phyloP scores from a whole-genome alignment of 2,797 vertebrate species.

The Notolabrus celidotus region DNA sequence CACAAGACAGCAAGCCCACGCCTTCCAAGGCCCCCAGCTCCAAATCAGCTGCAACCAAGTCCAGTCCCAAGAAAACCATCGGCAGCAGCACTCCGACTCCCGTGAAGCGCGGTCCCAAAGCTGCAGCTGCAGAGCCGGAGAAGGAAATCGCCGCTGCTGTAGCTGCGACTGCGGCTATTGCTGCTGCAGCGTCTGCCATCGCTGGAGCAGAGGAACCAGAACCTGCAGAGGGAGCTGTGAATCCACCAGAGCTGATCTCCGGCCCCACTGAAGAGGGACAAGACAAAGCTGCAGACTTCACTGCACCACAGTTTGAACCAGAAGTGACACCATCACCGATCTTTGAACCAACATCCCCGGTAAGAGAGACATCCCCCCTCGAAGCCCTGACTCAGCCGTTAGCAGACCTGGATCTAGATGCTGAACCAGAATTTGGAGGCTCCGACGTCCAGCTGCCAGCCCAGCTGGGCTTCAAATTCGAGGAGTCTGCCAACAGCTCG shows the following conservation, averaged over 20 bases:
- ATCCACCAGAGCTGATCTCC: conserved; percentile 15
- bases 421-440: conserved; percentile 26
- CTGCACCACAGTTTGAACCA: not conserved
- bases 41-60: conserved; percentile 74
- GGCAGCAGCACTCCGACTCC: conserved; percentile 85
- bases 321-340: not conserved
- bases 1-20: conserved; percentile 70
- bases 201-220: conserved; percentile 39
- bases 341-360: not conserved
- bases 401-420: conserved; percentile 21
- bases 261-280: conserved; percentile 13
- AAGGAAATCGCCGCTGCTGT: conserved; percentile 56
- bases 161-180: conserved; percentile 55
- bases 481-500: conserved; percentile 51
- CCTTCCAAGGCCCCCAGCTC: conserved; percentile 70
- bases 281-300: conserved; percentile 17
- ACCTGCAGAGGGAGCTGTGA: conserved; percentile 18
- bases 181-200: conserved; percentile 46
- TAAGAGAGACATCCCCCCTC: not conserved
- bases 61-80: conserved; percentile 83
- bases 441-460: conserved; percentile 49
- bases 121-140: conserved; percentile 47
- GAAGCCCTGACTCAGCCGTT: not conserved
- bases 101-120: conserved; percentile 83
- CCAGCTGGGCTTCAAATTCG: conserved; percentile 66